Evolutionary conservation across 2,113 vertebrate species (phyloP).

Genomic region (Globicephala melas): DNA sequence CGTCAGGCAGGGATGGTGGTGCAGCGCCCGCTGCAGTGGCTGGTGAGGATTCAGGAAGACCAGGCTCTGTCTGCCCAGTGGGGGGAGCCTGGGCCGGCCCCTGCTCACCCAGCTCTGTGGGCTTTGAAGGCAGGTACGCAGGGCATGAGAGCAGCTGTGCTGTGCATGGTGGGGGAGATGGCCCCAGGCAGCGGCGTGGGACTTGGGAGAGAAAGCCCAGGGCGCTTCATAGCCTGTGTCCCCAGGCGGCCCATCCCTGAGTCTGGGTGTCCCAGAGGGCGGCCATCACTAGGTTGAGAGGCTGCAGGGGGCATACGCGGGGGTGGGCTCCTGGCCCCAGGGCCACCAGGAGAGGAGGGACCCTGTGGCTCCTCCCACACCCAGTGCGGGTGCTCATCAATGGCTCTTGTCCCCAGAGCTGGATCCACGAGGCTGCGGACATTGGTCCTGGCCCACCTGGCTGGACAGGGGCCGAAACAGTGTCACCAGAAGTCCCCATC

Average conservation of each 20-base stretch:
- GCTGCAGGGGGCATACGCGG: fast-evolving
- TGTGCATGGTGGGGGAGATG: no score
- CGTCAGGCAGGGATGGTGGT: no score
- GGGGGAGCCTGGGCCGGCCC: no score
- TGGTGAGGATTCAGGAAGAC: no score
- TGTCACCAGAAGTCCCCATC: neutral
- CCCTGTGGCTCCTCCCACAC: fast-evolving
- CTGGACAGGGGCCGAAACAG: fast-evolving
- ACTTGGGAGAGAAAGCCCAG: neutral
- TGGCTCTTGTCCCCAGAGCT: neutral
- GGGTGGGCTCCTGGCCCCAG: no score
- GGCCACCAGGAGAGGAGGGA: neutral
- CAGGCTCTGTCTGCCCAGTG: no score
- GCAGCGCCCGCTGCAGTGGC: no score
- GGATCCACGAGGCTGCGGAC: fast-evolving
- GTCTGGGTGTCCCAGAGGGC: no score
- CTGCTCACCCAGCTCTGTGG: no score
- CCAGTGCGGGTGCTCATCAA: fast-evolving
- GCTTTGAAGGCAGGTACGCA: no score
- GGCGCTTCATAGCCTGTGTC: fast-evolving
- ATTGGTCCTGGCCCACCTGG: neutral
- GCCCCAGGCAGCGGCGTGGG: fast-evolving
- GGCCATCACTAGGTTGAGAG: no score
- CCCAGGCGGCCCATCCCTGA: fast-evolving
- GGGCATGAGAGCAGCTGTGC: neutral